Evolutionary conservation across 35 echinoderm and acorn worm species (phyloP).

Genomic region (Ophioderma brevispina): DNA sequence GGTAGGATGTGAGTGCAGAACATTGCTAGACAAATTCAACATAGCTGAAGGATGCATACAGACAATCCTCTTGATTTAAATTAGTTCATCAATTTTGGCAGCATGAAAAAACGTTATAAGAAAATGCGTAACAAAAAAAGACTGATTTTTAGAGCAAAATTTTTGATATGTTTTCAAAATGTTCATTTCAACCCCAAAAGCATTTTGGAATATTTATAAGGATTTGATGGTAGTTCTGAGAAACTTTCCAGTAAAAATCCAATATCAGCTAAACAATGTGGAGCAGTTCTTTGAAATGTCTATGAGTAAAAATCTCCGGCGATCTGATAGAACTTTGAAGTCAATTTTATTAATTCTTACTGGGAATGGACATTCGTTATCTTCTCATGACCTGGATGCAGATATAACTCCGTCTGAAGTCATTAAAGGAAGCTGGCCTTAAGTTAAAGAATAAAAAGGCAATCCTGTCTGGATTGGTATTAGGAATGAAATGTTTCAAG

Average conservation of each 20-base stretch:
- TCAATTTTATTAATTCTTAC: neutral
- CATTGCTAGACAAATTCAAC: no score
- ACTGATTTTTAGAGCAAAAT: neutral
- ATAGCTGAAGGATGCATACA: no score
- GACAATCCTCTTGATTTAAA: no score
- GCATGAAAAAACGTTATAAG: no score
- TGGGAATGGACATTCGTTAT: neutral
- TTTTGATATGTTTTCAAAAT: neutral
- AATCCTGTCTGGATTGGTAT: neutral
- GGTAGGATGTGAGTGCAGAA: no score
- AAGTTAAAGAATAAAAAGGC: neutral
- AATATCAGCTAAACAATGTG: neutral
- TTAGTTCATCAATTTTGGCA: no score
- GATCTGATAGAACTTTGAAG: neutral
- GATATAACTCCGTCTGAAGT: neutral
- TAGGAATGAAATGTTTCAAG: neutral
- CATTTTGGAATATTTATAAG: neutral
- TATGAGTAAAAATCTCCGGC: neutral
- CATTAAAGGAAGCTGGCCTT: neutral
- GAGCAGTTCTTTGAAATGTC: neutral
- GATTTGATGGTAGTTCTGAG: neutral
- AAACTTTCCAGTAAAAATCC: neutral
- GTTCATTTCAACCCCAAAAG: neutral
- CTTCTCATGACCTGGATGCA: neutral
- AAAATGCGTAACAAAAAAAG: neutral